Conservation (phyloP, 2,113 vertebrate species). For the Scomber scombrus region DNA sequence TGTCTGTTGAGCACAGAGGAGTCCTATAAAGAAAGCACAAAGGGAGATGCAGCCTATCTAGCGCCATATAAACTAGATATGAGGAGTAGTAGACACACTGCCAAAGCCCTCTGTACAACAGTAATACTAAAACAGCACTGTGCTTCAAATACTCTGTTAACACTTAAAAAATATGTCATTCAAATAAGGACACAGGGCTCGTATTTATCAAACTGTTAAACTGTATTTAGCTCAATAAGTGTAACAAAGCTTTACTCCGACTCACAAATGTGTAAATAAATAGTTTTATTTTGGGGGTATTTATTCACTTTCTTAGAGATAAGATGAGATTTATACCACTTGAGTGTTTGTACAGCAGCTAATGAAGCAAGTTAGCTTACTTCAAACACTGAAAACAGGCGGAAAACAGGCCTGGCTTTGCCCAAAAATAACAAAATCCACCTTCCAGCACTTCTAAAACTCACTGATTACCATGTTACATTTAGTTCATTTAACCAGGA, state of each 20-base stretch:
- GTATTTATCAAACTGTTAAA: conserved; percentile 45
- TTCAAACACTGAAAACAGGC: not conserved
- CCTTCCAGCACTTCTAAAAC: not conserved
- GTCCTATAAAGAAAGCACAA: conserved; percentile 58
- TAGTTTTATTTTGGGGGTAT: not conserved
- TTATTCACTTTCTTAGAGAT: conserved; percentile 8
- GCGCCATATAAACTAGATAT: conserved; percentile 54
- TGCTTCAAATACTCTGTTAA: conserved; percentile 54
- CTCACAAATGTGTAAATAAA: not conserved
- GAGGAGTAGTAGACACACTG: conserved; percentile 44
- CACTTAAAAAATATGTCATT: conserved; percentile 45
- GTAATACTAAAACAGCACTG: conserved; percentile 56
- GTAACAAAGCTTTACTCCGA: not conserved
- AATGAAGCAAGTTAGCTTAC: conserved; percentile 6
- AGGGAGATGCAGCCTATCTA: conserved; percentile 45
- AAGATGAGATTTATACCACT: not conserved
- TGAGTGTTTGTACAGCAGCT: not conserved
- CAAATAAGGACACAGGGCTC: conserved; percentile 9
- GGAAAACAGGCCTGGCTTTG: not conserved
- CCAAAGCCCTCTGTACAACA: conserved; percentile 61
- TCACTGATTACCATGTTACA: not conserved
- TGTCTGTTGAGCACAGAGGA: conserved; percentile 22
- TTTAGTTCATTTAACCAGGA: not conserved
- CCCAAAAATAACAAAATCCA: not conserved
- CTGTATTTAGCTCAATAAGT: not conserved